Percentiles rank a stretch among this genome's conserved stretches.
These are phyloP conservation scores for Neoitamus cyanurus DNA, from an alignment of 2,888 invertebrate genomes.

Conservation along the genomic window DNA sequence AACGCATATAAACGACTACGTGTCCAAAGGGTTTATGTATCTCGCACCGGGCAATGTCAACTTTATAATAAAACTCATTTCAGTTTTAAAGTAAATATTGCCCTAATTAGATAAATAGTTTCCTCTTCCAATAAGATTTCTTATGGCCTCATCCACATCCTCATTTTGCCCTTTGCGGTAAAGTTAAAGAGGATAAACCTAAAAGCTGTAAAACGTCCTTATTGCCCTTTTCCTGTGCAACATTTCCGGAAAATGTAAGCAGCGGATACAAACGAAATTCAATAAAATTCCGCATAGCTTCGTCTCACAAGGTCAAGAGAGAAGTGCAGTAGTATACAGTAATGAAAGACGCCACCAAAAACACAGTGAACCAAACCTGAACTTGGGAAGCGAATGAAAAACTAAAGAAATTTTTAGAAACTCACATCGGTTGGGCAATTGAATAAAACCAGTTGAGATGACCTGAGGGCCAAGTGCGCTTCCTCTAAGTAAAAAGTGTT, in stretches of 20 bases:
- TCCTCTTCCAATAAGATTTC: neutral
- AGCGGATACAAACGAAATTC: neutral
- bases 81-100: neutral
- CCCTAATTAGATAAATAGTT: neutral
- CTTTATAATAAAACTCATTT: neutral
- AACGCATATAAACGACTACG: too few species aligned
- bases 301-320: neutral
- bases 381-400: neutral
- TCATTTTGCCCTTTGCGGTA: neutral
- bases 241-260: neutral
- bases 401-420: slow-evolving; percentile 16
- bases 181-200: neutral
- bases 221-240: neutral
- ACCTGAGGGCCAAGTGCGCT: neutral
- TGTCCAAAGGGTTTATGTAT: too few species aligned
- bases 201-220: neutral
- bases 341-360: neutral
- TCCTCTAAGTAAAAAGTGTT: neutral
- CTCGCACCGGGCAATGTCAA: too few species aligned
- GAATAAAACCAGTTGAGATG: neutral
- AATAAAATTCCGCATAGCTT: neutral
- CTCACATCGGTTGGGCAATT: neutral
- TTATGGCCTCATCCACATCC: neutral
- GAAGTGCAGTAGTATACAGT: neutral
- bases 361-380: neutral